Conservation (phyloP, 2,797 vertebrate species). For the Choloepus didactylus region DNA sequence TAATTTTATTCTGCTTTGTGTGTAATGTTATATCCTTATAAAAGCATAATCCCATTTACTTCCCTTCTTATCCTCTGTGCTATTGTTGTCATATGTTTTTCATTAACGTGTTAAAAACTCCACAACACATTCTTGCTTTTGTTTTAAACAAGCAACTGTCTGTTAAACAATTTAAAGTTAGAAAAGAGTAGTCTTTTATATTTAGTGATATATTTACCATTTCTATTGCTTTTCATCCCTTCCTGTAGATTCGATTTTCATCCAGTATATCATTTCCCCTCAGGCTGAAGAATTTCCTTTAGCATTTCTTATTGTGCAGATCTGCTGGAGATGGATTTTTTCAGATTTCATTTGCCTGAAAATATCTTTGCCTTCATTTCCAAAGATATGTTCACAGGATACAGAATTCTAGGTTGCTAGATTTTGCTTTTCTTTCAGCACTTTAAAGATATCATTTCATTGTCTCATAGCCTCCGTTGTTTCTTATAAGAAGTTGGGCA, state of each 20-base stretch:
- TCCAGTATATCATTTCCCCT: slow-evolving; percentile 24
- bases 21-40: slow-evolving; percentile 38
- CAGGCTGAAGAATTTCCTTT: slow-evolving; percentile 24
- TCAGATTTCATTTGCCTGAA: slow-evolving; percentile 40
- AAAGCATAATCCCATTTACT: slow-evolving; percentile 10
- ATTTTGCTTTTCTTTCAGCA: slow-evolving; percentile 43
- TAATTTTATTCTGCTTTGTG: background rate
- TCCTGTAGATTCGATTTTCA: slow-evolving; percentile 41
- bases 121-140: slow-evolving; percentile 40
- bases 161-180: slow-evolving; percentile 36
- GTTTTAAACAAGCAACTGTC: slow-evolving; percentile 52
- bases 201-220: slow-evolving; percentile 31
- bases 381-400: slow-evolving; percentile 13
- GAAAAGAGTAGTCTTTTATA: slow-evolving; percentile 29
- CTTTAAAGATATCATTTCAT: background rate
- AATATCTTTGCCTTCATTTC: slow-evolving; percentile 38
- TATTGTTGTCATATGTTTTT: slow-evolving; percentile 12
- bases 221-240: slow-evolving; percentile 44
- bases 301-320: background rate
- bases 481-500: background rate
- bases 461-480: background rate
- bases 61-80: slow-evolving; percentile 23
- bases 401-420: slow-evolving; percentile 39
- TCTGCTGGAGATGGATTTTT: slow-evolving; percentile 10
- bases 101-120: slow-evolving; percentile 11